Base-by-base conservation (phyloP, 35 echinoderm and acorn worm genomes). In the Chiridota heheva region DNA sequence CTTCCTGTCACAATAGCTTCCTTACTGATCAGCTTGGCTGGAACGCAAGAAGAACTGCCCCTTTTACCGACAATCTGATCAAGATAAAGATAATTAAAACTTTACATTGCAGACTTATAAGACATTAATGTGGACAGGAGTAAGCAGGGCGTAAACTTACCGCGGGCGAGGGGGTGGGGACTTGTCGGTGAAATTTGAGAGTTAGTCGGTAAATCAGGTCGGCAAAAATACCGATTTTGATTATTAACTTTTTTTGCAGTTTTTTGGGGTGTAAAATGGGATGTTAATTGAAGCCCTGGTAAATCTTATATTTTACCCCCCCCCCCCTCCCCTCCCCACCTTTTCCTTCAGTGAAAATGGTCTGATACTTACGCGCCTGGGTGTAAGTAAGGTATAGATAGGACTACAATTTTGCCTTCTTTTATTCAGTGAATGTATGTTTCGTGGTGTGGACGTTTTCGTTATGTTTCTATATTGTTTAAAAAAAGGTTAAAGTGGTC, bases 41-140 rank as follows among this genome's bases (percentile, higher is more conserved):
- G 78, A 29, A 30, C 41, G 26, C 78, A 82, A 45, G 13, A 47
- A 12, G 78, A 46, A 20, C 44, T 40, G 5, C 78, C 78, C 48
- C 28, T 65, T 63, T 82, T 82, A 13, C 78, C 78, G 17, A 82
- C 34, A 53, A 82, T 33, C 78, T 82, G 60, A 33, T 34, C 7
- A 66, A 81, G 55, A 1, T 32, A 29, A 29, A 34, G 7, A 70
- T 2, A 70, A 0, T 41, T n/a, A 33, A 41, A 3, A n/a, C 39
- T 5, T 35, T 10, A 67, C 28, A 35, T 4, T 67, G 13, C 7
- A n/a, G 16, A 70, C 25, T 4, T 24, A 36, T 0, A 27, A 29
- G 40, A 30, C 20, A 67, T 67, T 24, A 4, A 26, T 36, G 2
- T 68, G 26, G 44, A 70, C 25, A 10, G 33, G 10, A 10, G 7